Evolutionary conservation across 2,797 vertebrate genomes (phyloP).

Genomic region (Micrastur ruficollis): DNA sequence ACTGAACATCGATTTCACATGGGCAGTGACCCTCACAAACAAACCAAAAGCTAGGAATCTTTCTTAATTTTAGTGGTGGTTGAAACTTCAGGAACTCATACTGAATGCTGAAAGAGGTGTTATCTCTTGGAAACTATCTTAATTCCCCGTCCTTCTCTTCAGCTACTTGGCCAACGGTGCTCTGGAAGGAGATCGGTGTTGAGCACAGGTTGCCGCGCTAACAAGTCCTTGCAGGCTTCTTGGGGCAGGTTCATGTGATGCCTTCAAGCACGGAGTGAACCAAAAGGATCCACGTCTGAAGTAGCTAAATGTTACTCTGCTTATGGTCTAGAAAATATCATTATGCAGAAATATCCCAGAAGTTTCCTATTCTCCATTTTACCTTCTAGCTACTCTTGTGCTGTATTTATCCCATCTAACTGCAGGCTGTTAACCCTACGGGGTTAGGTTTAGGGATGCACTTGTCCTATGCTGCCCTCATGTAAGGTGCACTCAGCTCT

Average conservation of each 20-base stretch:
- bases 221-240: background rate
- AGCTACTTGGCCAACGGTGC: background rate
- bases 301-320: background rate
- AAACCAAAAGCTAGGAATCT: background rate
- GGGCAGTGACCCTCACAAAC: background rate
- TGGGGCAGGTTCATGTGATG: background rate
- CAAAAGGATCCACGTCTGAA: background rate
- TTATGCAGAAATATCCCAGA: background rate
- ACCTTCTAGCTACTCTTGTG: background rate
- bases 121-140: background rate
- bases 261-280: background rate
- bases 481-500: background rate
- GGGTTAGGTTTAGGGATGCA: background rate
- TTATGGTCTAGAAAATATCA: background rate
- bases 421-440: background rate
- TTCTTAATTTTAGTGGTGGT: background rate
- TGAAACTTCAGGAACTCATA: background rate
- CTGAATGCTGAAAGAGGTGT: background rate
- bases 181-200: background rate
- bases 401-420: background rate
- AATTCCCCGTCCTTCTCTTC: background rate
- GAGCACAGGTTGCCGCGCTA: rapidly evolving
- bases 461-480: rapidly evolving
- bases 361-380: background rate
- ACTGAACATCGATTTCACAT: background rate